Evolutionary conservation across 2,888 invertebrate species (phyloP).

Genomic region (Agriotes lineatus): DNA sequence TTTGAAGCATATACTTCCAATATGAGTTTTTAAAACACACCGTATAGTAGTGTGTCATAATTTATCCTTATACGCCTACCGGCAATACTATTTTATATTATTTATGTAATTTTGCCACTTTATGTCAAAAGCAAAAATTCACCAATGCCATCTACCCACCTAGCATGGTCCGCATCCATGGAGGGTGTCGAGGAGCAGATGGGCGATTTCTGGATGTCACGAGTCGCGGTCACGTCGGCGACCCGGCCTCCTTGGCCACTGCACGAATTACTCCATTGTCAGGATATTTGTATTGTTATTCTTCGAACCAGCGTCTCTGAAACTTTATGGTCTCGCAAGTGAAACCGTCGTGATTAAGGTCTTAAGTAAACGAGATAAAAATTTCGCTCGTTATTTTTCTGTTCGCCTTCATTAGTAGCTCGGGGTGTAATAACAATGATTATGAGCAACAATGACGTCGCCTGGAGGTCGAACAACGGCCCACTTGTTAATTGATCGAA

Average conservation of each 20-base stretch:
- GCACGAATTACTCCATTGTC: constrained; percentile 52
- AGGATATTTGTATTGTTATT: constrained; percentile 42
- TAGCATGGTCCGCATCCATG: too few species aligned
- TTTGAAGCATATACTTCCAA: too few species aligned
- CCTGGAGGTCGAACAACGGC: too few species aligned
- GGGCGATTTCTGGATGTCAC: constrained; percentile 57
- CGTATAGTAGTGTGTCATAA: too few species aligned
- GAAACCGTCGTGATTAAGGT: neutral
- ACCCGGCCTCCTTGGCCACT: constrained; percentile 55
- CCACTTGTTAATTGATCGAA: too few species aligned
- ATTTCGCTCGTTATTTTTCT: neutral
- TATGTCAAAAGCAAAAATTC: too few species aligned
- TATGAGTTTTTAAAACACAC: too few species aligned
- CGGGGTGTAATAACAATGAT: neutral
- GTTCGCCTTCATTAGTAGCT: neutral
- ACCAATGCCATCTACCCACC: too few species aligned
- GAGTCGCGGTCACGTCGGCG: constrained; percentile 56
- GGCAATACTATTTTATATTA: too few species aligned
- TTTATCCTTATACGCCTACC: too few species aligned
- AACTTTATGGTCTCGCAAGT: neutral
- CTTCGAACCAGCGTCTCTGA: constrained; percentile 19
- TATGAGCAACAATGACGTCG: too few species aligned
- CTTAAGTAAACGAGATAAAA: neutral
- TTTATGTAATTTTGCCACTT: too few species aligned
- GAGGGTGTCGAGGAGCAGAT: constrained; percentile 46